A percentile compares a stretch with the other conserved stretches of the same genome.
Conservation (phyloP, 1,140 invertebrate genomes). For the Drosophila equinoxialis region DNA sequence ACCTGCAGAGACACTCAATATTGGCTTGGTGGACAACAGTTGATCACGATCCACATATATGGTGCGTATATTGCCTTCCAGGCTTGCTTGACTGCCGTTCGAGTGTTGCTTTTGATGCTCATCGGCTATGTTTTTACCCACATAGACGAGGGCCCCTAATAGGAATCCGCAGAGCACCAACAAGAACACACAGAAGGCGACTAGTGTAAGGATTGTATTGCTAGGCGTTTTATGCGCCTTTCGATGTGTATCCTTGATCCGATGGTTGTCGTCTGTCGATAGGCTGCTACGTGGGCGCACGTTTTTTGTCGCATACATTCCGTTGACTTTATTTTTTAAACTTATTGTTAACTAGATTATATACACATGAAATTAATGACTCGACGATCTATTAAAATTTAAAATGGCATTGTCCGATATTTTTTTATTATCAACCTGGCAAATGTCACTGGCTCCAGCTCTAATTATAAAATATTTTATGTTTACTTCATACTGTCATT, state of each 20-base stretch:
- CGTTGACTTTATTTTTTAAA: conserved; percentile 39
- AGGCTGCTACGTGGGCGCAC: conserved; percentile 79
- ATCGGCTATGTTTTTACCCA: conserved; percentile 83
- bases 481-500: conserved; percentile 23
- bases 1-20: conserved; percentile 68
- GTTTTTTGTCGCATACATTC: conserved; percentile 75
- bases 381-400: conserved; percentile 15
- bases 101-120: conserved; percentile 61
- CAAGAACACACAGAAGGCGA: conserved; percentile 84
- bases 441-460: conserved; percentile 32
- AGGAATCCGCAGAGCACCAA: conserved; percentile 83
- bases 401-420: not conserved
- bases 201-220: conserved; percentile 76
- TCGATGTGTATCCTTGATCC: conserved; percentile 73
- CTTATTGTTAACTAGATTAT: conserved; percentile 32
- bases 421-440: not conserved
- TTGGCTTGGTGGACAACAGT: conserved; percentile 72
- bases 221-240: conserved; percentile 55
- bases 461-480: conserved; percentile 9
- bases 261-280: conserved; percentile 80
- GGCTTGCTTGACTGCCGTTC: conserved; percentile 28
- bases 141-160: conserved; percentile 83
- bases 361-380: conserved; percentile 37
- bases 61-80: conserved; percentile 50
- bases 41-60: conserved; percentile 66